Percentiles rank a stretch among this genome's conserved stretches.
Evolutionary conservation across 2,888 invertebrate species (phyloP).

Genomic region (Pecten maximus): DNA sequence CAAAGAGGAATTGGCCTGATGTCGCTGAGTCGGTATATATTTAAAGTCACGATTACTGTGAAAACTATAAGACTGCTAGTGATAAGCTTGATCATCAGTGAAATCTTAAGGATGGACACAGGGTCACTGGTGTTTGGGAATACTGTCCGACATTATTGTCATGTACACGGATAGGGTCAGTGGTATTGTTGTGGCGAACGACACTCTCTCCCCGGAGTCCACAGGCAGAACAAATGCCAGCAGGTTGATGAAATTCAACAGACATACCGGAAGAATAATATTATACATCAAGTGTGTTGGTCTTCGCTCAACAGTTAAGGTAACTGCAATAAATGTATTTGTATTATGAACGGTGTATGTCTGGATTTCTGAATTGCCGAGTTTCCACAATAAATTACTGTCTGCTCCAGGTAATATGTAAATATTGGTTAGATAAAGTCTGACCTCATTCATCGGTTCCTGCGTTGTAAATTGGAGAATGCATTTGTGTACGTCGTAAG

Average conservation of each 20-base stretch:
- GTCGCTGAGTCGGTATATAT: not conserved
- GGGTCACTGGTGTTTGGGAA: conserved; percentile 19
- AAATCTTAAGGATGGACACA: not conserved
- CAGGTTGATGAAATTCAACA: not conserved
- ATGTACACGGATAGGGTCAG: not conserved
- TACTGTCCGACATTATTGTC: conserved; percentile 8
- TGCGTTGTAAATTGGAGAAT: not conserved
- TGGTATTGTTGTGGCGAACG: not conserved
- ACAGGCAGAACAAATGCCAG: not conserved
- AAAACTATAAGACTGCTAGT: not conserved
- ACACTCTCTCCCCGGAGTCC: not conserved
- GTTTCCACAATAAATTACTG: not conserved
- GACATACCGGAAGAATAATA: not conserved
- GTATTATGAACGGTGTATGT: not conserved
- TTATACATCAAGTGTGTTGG: not conserved
- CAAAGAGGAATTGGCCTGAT: not conserved
- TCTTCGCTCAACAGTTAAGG: not conserved
- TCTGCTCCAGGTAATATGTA: not conserved
- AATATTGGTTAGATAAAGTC: not conserved
- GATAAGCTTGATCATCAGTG: not conserved
- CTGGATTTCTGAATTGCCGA: not conserved
- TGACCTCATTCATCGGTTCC: not conserved
- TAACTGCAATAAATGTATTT: not conserved
- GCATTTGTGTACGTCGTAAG: not conserved
- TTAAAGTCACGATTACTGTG: not conserved